These are phyloP conservation scores for Ara ararauna DNA, from an alignment of 2,797 vertebrate species.

Conservation along the genomic window DNA sequence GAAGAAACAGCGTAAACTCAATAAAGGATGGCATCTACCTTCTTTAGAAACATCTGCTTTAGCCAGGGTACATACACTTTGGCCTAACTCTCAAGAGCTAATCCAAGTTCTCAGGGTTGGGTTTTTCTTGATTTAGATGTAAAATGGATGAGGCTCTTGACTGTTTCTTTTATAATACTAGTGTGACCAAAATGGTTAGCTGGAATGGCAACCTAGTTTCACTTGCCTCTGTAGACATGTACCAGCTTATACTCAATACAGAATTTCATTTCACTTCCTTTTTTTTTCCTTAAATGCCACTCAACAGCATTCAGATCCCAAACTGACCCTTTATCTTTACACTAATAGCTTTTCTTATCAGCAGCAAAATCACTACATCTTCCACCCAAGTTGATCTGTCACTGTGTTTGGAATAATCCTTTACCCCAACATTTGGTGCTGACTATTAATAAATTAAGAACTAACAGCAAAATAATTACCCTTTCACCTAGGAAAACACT, in stretches of 20 bases:
- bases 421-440: constrained; percentile 71
- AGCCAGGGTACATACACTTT: background rate
- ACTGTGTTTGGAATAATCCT: constrained; percentile 73
- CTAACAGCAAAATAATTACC: constrained; percentile 77
- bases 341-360: constrained; percentile 69
- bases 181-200: background rate
- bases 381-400: constrained; percentile 68
- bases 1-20: background rate
- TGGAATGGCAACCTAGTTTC: background rate
- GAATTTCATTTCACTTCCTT: background rate
- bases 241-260: background rate
- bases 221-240: background rate
- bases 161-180: background rate
- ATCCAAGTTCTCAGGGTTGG: background rate
- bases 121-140: background rate
- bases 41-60: background rate
- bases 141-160: accelerated
- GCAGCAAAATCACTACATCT: constrained; percentile 40
- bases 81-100: background rate
- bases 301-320: constrained; percentile 10
- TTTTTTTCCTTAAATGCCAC: constrained; percentile 21
- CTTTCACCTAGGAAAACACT: constrained; percentile 79
- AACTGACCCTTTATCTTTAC: constrained; percentile 55
- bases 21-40: background rate
- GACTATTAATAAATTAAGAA: constrained; percentile 80